Evolutionary conservation across 2,888 invertebrate genomes (phyloP), one percentile per base, ranked within the genome.

Genomic region (Incurvaria masculella): DNA sequence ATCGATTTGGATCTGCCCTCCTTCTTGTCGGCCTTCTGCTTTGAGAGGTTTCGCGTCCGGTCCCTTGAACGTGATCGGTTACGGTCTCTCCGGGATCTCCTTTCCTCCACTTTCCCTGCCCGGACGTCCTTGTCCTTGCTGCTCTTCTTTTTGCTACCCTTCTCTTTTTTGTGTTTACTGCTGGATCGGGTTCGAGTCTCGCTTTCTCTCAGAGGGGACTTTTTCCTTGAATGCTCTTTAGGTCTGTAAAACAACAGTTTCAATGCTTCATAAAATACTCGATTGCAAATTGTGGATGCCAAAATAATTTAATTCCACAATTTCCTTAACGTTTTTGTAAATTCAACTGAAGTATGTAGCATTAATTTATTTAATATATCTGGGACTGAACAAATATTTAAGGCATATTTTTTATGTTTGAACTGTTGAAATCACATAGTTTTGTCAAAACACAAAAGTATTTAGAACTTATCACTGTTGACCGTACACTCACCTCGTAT

Each of bases 1-100:
- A 65, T 66, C 0, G 72, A 69, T 49, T 21, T 41, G 17, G 21
- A 20, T 4, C 41, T 5, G 4, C 6, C 11, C 61, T 64, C 56
- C 65, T 64, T 53, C 64, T 63, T 0, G 73, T 70, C 1, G 70
- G 68, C 56, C 68, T n/a, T 33, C 8, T 33, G 33, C 14, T n/a
- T n/a, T n/a, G n/a, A n/a, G n/a, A n/a, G n/a, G n/a, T n/a, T n/a
- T n/a, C 14, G 8, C 3, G 33, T 14, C 14, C 14, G 8, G 4
- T 33, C 33, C 11, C 33, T 6, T 14, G 33, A 4, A 3, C 33
- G 33, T 4, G 45, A 44, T 56, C 57, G 44, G 49, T 52, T 21
- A 52, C 44, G 44, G 19, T n/a, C 51, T 38, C 2, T 55, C 18
- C 21, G 45, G 47, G 42, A 50, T 33, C 46, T 48, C 19, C 38